Conservation (phyloP, 2,113 vertebrate genomes). For the Perca flavescens region DNA sequence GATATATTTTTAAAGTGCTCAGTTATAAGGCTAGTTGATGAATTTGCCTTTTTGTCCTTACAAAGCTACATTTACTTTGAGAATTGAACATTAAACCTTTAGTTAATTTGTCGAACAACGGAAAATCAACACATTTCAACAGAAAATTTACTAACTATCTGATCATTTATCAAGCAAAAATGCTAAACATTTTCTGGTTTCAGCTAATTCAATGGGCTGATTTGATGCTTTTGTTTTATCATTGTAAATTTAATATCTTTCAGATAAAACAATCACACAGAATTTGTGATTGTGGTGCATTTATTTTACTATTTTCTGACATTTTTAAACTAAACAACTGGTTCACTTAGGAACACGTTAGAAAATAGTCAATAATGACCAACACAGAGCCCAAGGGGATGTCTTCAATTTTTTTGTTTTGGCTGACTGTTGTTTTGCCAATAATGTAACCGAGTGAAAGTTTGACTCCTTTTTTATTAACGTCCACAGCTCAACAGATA, state of each 20-base stretch:
- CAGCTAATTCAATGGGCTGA: background rate
- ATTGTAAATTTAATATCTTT: background rate
- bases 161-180: background rate
- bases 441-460: too few relatives aligned
- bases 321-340: background rate
- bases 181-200: background rate
- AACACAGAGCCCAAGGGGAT: background rate
- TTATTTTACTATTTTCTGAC: background rate
- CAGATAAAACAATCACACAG: background rate
- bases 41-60: background rate
- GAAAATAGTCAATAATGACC: background rate
- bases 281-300: background rate
- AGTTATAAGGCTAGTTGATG: background rate
- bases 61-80: background rate
- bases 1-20: background rate
- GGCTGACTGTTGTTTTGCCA: too few relatives aligned
- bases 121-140: background rate
- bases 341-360: background rate
- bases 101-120: background rate
- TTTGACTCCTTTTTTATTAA: too few relatives aligned
- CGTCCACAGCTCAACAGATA: too few relatives aligned
- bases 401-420: background rate
- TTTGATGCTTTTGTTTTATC: background rate
- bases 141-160: background rate
- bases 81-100: background rate